Evolutionary conservation across 2,797 vertebrate genomes (phyloP).

Genomic region (Oreochromis grahami): DNA sequence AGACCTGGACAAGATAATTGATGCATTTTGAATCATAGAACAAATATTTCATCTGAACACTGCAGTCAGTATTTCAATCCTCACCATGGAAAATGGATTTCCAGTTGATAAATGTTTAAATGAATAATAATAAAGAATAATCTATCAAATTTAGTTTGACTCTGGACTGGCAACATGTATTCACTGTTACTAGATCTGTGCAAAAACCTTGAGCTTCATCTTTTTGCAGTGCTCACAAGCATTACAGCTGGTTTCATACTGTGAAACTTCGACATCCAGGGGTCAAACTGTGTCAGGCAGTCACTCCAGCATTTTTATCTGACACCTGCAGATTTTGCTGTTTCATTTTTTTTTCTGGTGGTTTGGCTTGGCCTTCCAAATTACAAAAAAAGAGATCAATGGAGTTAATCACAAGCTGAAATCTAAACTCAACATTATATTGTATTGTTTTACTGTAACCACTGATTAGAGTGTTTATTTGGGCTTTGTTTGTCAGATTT

Average conservation of each 20-base stretch:
- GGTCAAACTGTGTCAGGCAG: not conserved
- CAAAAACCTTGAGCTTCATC: not conserved
- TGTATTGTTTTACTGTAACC: not conserved
- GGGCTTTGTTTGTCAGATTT: not conserved
- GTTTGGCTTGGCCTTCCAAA: constrained; percentile 6
- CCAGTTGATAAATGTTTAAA: not conserved
- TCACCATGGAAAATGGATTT: not conserved
- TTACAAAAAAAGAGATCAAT: not conserved
- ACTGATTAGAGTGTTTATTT: not conserved
- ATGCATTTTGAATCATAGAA: not conserved
- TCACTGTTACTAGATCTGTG: not conserved
- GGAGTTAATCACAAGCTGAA: not conserved
- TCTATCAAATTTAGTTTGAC: not conserved
- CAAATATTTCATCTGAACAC: not conserved
- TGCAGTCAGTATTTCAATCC: not conserved
- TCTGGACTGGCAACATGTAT: constrained; percentile 10
- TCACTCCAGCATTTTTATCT: not conserved
- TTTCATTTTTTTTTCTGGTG: not conserved
- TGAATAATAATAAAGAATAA: not conserved
- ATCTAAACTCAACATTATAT: not conserved
- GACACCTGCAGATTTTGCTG: not conserved
- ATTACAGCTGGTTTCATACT: not conserved
- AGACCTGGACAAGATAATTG: constrained; percentile 10
- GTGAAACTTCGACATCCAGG: not conserved
- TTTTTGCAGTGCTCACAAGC: not conserved